Evolutionary conservation across 1,140 invertebrate species (phyloP).

Genomic region (Camponotus pennsylvanicus): DNA sequence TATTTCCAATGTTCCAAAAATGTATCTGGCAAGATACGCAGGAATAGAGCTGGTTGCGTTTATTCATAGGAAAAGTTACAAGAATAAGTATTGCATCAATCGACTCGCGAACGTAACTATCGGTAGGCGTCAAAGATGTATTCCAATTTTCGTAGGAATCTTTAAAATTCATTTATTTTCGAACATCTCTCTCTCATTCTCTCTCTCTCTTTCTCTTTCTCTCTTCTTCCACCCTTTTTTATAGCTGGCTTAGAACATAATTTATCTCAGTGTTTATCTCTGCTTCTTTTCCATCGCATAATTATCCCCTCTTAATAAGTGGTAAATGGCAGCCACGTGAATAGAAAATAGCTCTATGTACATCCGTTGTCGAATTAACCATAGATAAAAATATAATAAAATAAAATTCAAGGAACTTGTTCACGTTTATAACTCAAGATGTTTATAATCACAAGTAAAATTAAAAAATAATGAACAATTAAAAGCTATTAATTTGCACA

Average conservation of each 20-base stretch:
- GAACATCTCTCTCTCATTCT: not conserved
- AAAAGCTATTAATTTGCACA: not conserved
- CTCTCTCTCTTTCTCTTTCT: too few relatives aligned
- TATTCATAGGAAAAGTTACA: constrained; percentile 25
- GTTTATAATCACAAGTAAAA: not conserved
- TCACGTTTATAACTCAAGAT: not conserved
- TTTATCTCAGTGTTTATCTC: constrained; percentile 24
- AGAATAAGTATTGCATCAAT: constrained; percentile 59
- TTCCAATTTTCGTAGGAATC: constrained; percentile 16
- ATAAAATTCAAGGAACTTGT: not conserved
- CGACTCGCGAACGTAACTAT: not conserved
- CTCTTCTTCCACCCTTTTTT: too few relatives aligned
- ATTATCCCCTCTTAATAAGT: not conserved
- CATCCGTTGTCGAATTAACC: not conserved
- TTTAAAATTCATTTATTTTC: constrained; percentile 10
- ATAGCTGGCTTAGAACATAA: constrained; percentile 35
- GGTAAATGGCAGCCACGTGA: not conserved
- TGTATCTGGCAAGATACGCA: not conserved
- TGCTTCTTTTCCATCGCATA: constrained; percentile 24
- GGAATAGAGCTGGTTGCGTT: not conserved
- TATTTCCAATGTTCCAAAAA: constrained; percentile 16
- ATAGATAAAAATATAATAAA: not conserved
- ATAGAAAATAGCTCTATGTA: constrained; percentile 15
- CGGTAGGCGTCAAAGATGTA: constrained; percentile 15
- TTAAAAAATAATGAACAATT: not conserved